These are phyloP conservation scores for Cyrtodaria siliqua DNA, from an alignment of 2,888 invertebrate genomes.

Conservation along the genomic window DNA sequence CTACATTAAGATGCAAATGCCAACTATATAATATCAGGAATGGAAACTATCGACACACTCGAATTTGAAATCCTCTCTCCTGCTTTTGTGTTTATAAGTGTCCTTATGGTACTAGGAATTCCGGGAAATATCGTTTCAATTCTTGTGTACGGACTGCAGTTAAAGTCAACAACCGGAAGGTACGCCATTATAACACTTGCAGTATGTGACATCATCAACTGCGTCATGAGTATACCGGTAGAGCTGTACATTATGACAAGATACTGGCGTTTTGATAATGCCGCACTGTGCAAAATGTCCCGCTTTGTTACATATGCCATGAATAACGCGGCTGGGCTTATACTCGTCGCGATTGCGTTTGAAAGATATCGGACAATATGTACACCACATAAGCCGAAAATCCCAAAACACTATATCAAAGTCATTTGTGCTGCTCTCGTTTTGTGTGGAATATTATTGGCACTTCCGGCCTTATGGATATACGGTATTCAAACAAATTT, in stretches of 20 bases:
- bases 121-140: slow-evolving; percentile 55
- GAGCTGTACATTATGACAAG: slow-evolving; percentile 54
- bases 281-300: slow-evolving; percentile 63
- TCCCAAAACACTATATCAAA: slow-evolving; percentile 40
- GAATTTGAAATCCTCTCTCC: slow-evolving; percentile 38
- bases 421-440: slow-evolving; percentile 32
- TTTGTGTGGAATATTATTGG: slow-evolving; percentile 36
- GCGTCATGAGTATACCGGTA: slow-evolving; percentile 45
- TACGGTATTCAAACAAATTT: slow-evolving; percentile 62
- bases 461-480: slow-evolving; percentile 60
- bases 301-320: slow-evolving; percentile 65
- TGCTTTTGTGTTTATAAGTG: slow-evolving; percentile 40
- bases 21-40: too few relatives aligned
- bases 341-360: slow-evolving; percentile 63
- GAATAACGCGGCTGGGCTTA: slow-evolving; percentile 68
- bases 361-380: slow-evolving; percentile 67
- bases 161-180: slow-evolving; percentile 40
- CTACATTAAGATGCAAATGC: too few relatives aligned
- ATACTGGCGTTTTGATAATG: slow-evolving; percentile 49
- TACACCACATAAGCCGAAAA: slow-evolving; percentile 57
- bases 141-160: slow-evolving; percentile 49
- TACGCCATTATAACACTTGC: slow-evolving; percentile 57
- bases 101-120: slow-evolving; percentile 45
- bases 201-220: slow-evolving; percentile 53
- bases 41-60: too few relatives aligned